A percentile compares a stretch with the other conserved stretches of the same genome.
phyloP scores from a whole-genome alignment of 2,113 vertebrate genomes.

The Diglossa brunneiventris region DNA sequence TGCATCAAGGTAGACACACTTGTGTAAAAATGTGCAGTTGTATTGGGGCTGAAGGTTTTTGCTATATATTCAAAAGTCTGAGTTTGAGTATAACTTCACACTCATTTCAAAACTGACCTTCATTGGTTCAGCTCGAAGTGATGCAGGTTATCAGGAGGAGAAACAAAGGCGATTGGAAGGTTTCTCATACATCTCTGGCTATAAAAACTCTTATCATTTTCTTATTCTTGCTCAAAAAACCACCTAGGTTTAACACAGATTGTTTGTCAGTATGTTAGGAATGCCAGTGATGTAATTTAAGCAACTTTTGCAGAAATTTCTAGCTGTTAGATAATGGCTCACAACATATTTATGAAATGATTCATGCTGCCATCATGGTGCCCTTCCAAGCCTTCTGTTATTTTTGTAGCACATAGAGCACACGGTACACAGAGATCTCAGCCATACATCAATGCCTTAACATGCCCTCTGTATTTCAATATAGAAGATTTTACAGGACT shows the following conservation, averaged over 20 bases:
- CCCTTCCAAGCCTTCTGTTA: not conserved
- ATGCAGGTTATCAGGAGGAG: not conserved
- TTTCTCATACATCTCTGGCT: rapidly evolving
- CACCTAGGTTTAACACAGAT: not conserved
- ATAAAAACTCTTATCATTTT: not conserved
- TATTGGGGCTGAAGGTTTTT: not conserved
- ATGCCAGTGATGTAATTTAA: not conserved
- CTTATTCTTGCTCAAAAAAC: not conserved
- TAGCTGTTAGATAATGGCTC: not conserved
- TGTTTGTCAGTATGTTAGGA: not conserved
- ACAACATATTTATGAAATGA: not conserved
- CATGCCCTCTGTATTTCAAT: not conserved
- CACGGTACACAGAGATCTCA: not conserved
- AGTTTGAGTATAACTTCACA: not conserved
- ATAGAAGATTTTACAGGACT: not conserved
- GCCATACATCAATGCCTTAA: not conserved
- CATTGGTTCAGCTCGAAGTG: not conserved
- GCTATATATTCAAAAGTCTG: not conserved
- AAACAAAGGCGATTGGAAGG: not conserved
- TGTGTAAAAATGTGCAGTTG: not conserved
- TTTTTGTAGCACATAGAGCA: not conserved
- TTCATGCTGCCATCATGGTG: not conserved
- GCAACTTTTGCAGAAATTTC: not conserved
- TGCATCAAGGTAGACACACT: not conserved
- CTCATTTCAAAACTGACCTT: not conserved